Base-by-base conservation (phyloP, 1,140 invertebrate species). In the Bombus haemorrhoidalis region DNA sequence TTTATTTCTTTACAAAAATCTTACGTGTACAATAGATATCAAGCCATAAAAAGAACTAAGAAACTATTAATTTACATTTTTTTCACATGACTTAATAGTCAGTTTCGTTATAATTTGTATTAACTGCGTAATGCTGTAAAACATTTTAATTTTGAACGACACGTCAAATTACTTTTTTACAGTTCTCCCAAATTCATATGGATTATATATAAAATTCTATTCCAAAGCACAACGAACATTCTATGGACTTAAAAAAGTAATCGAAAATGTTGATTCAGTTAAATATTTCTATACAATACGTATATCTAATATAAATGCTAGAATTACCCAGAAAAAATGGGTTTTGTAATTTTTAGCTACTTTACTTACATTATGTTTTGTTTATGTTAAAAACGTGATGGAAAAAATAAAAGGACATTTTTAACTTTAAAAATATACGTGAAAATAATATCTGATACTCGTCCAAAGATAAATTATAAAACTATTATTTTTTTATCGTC, bases 1-100 rank as follows among this genome's bases (percentile, higher is more conserved):
- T 92, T 93, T 93, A 92, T 92, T 93, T 86, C 87, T 88, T 90
- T 90, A 90, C 86, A 92, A 91, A 92, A 92, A 73, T 86, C 85
- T 86, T 88, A 85, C 43, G 86, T 90, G 81, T 92, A 91, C 88
- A 34, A 92, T 90, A 86, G 62, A 89, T 86, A 89, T 66, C 75
- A 76, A 85, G 86, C 43, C 81, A 89, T 89, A 89, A 91, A 88
- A 89, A 91, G 82, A 78, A 85, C 74, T 71, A 86, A 90, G 87
- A 87, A 88, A 72, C 66, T 81, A 68, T 77, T 81, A 83, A 83
- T 85, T 85, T 72, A 34, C 34, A 57, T 34, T 41, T 34, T 57
- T 81, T 82, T 69, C 57, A 43, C 37, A 87, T 87, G 69, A 88
- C 75, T 88, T 80, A 87, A 85, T 69, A 81, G 66, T 89, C 87